Evolutionary conservation across 1,140 invertebrate species (phyloP), one percentile per base, ranked within the genome.

Genomic region (Prorops nasuta): DNA sequence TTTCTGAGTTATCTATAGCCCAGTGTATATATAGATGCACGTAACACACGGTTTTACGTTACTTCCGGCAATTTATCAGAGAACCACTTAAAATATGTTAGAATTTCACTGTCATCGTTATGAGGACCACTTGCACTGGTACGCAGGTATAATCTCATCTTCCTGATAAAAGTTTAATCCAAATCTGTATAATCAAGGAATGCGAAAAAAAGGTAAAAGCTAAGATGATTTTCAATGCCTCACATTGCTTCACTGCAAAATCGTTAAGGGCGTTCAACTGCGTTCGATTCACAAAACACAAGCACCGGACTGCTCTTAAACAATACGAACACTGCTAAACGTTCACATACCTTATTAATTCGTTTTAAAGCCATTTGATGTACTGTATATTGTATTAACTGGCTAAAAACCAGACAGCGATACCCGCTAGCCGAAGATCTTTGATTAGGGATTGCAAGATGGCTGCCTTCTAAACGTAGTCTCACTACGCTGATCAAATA

Each of bases 311-410:
- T 17, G 39, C 20, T 39, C 51, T 22, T 36, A 20, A 35, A 37
- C 31, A 45, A 32, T 47, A 46, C 42, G 39, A 53, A 50, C 51
- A 57, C 52, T 51, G 48, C 49, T 39, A 38, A 51, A 44, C 56
- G 58, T 71, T 64, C 70, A 86, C 86, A 78, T 87, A 91, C 90
- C 89, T 94, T 93, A 87, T 93, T 93, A 84, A 94, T 94, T 89
- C 91, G 84, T 86, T 93, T 94, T 86, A 94, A 87, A 84, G 91
- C 91, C 91, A 94, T 94, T 89, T 86, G 80, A 77, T 71, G 72
- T 70, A 74, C 59, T 79, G 72, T 81, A 72, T 80, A 67, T 81
- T 76, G 73, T 73, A 72, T 69, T 69, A 71, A 72, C 75, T 75
- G 70, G 69, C 70, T 60, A 61, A 71, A 75, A 76, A 74, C 69